Conservation (phyloP, 2,888 invertebrate genomes). For the Polydrusus tereticollis region DNA sequence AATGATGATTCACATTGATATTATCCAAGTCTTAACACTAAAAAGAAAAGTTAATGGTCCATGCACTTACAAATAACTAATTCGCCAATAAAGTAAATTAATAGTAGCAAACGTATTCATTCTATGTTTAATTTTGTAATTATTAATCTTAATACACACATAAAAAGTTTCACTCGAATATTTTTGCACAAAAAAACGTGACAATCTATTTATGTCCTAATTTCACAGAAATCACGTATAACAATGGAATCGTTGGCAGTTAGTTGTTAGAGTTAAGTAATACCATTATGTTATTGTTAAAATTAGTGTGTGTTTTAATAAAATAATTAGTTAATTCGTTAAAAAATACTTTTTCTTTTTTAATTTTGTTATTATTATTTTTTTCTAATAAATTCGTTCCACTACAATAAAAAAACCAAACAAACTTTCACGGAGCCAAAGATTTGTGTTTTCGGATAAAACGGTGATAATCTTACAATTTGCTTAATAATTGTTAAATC, state of each 20-base stretch:
- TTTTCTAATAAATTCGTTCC: background rate
- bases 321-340: slow-evolving; percentile 7
- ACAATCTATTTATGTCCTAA: slow-evolving; percentile 12
- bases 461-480: too few relatives aligned
- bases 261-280: slow-evolving; percentile 6
- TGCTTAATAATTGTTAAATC: too few relatives aligned
- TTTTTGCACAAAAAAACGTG: slow-evolving; percentile 10
- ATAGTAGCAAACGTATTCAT: too few relatives aligned
- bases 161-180: background rate
- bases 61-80: too few relatives aligned
- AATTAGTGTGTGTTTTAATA: slow-evolving; percentile 11
- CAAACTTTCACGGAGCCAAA: slow-evolving; percentile 3
- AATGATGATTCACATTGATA: background rate
- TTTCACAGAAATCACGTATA: background rate
- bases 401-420: background rate
- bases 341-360: slow-evolving; percentile 18
- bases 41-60: background rate
- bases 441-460: background rate
- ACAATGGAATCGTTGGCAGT: slow-evolving; percentile 4
- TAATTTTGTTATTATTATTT: background rate
- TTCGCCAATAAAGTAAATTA: too few relatives aligned
- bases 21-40: background rate
- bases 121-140: too few relatives aligned
- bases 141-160: background rate
- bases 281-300: slow-evolving; percentile 16